These are phyloP conservation scores for Psettodes erumei DNA, from an alignment of 2,113 vertebrate species.

Conservation along the genomic window DNA sequence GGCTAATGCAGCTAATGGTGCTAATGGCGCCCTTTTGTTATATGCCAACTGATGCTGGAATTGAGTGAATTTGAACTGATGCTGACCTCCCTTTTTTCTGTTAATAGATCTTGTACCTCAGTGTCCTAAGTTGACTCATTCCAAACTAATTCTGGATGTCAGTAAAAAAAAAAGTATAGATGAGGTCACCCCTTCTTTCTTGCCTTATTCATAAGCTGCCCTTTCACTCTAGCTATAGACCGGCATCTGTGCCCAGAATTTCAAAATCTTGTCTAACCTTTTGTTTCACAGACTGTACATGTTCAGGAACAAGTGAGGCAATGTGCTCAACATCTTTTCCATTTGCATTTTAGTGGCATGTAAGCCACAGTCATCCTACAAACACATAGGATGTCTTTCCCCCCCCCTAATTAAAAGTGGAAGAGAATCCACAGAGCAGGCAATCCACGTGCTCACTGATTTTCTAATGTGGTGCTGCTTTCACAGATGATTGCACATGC, in stretches of 20 bases:
- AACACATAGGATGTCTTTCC: conserved; percentile 6
- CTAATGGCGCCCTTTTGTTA: conserved; percentile 15
- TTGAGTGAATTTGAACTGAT: conserved; percentile 30
- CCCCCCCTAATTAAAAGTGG: conserved; percentile 10
- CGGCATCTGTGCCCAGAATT: conserved; percentile 46
- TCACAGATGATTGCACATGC: conserved; percentile 5
- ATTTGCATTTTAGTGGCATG: conserved; percentile 20
- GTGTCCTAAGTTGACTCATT: conserved; percentile 41
- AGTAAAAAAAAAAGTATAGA: conserved; percentile 22
- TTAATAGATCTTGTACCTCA: conserved; percentile 27
- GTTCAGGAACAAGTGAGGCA: conserved; percentile 22
- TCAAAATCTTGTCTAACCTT: conserved; percentile 61
- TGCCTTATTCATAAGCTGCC: conserved; percentile 64
- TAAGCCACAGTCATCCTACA: conserved; percentile 1
- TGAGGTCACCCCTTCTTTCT: conserved; percentile 53
- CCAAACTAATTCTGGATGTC: conserved; percentile 47
- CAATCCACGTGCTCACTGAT: conserved; percentile 4
- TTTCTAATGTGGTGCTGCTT: conserved; percentile 17
- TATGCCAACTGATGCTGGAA: conserved; percentile 32
- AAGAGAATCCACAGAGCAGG: neutral
- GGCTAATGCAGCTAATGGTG: neutral
- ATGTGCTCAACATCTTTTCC: conserved; percentile 12
- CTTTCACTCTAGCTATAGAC: conserved; percentile 58
- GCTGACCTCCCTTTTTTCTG: conserved; percentile 30
- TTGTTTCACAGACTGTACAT: conserved; percentile 36